Percentiles rank a stretch among this genome's conserved stretches.
Conservation (phyloP, 2,797 vertebrate species). For the Micromesistius poutassou region DNA sequence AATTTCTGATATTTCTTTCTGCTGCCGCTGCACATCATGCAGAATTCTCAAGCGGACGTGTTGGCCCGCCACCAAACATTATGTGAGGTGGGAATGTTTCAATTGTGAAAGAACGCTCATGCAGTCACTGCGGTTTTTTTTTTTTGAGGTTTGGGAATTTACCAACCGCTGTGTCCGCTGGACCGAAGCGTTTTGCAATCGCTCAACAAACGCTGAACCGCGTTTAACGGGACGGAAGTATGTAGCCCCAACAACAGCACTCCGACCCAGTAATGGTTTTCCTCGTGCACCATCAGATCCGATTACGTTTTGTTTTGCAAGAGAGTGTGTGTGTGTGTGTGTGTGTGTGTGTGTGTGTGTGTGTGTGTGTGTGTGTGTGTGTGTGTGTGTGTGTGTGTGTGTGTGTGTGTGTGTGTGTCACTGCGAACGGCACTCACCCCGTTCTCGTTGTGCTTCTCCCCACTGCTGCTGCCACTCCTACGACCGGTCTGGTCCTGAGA, state of each 20-base stretch:
- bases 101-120: not conserved
- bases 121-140: not conserved
- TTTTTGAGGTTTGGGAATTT: not conserved
- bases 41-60: not conserved
- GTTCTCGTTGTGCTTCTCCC: slow-evolving; percentile 76
- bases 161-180: not conserved
- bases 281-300: not conserved
- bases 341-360: too few species aligned
- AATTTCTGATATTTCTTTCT: not conserved
- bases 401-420: too few species aligned
- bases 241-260: not conserved
- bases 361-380: too few species aligned
- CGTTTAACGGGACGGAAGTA: not conserved
- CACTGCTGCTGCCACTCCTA: slow-evolving; percentile 61
- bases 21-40: not conserved
- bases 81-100: not conserved
- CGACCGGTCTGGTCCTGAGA: slow-evolving; percentile 74
- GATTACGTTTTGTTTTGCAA: not conserved
- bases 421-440: slow-evolving; percentile 64
- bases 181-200: not conserved
- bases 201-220: not conserved
- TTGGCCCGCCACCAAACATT: not conserved
- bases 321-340: not conserved
- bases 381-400: too few species aligned
- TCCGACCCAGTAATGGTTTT: not conserved